These are phyloP conservation scores for Acanthaster planci DNA, from an alignment of 35 echinoderm and acorn worm genomes.

Conservation along the genomic window DNA sequence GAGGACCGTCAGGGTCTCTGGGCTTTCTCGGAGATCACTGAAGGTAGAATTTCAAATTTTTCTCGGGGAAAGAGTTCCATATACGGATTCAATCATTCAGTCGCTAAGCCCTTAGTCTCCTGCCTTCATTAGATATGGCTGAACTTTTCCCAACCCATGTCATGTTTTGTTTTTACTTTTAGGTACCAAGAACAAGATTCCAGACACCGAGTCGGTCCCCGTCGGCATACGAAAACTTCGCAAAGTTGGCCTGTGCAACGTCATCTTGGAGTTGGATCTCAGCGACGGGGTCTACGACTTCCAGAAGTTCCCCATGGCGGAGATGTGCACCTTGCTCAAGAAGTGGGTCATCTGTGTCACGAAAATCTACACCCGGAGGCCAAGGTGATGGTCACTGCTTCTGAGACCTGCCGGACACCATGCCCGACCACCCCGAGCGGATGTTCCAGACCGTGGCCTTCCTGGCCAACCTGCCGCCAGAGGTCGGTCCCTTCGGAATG, in stretches of 20 bases:
- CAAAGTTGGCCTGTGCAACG: constrained; percentile 36
- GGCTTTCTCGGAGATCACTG: constrained; percentile 51
- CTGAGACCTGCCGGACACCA: constrained; percentile 49
- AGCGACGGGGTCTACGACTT: constrained; percentile 54
- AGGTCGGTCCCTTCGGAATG: constrained; percentile 39
- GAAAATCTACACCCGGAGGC: constrained; percentile 36
- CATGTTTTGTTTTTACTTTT: neutral
- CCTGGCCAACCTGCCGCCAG: constrained; percentile 40
- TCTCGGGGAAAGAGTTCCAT: too few relatives aligned
- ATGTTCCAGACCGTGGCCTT: constrained; percentile 30
- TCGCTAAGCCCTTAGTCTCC: too few relatives aligned
- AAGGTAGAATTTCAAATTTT: neutral
- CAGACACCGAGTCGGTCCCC: constrained; percentile 40
- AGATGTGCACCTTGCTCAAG: constrained; percentile 25
- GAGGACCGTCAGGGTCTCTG: constrained; percentile 32
- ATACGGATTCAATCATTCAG: too few relatives aligned
- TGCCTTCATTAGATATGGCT: too few relatives aligned
- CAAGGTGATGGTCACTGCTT: constrained; percentile 50
- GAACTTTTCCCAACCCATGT: too few relatives aligned
- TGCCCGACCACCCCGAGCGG: constrained; percentile 52
- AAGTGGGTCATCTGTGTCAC: constrained; percentile 38
- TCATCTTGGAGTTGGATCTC: constrained; percentile 61
- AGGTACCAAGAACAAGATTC: constrained; percentile 46
- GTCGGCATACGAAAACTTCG: constrained; percentile 42
- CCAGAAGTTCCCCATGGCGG: constrained; percentile 44